phyloP scores from a whole-genome alignment of 2,888 invertebrate genomes.

The Prosopocoilus inquinatus region DNA sequence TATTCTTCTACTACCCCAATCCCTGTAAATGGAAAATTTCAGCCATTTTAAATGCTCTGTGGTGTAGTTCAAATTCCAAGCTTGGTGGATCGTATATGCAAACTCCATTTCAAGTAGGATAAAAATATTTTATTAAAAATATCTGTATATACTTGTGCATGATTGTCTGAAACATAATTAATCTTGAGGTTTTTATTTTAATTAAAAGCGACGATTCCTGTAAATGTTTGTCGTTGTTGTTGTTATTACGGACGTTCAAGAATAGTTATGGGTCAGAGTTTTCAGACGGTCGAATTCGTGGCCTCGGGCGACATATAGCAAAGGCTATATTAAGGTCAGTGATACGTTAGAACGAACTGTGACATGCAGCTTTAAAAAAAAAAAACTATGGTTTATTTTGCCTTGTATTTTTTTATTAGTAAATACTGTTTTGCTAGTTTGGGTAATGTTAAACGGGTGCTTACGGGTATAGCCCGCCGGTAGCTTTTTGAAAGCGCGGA shows the following conservation, averaged over 20 bases:
- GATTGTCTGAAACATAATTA: conserved; percentile 34
- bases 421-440: conserved; percentile 24
- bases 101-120: conserved; percentile 37
- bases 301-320: conserved; percentile 50
- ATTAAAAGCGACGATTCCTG: background rate
- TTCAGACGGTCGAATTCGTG: conserved; percentile 39
- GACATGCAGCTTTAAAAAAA: conserved; percentile 12
- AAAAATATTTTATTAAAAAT: conserved; percentile 21
- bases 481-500: conserved; percentile 43
- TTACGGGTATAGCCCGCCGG: conserved; percentile 14
- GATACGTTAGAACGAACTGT: conserved; percentile 14
- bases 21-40: conserved; percentile 12
- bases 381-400: conserved; percentile 13
- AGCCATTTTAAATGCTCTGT: conserved; percentile 25
- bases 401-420: conserved; percentile 14
- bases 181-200: conserved; percentile 15
- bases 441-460: conserved; percentile 26
- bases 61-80: conserved; percentile 23
- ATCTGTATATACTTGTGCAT: conserved; percentile 40
- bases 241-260: conserved; percentile 8
- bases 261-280: conserved; percentile 34
- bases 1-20: conserved; percentile 7
- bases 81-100: conserved; percentile 39
- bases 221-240: background rate
- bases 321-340: conserved; percentile 52